These are phyloP conservation scores for Todiramphus chloris DNA, from an alignment of 2,113 vertebrate genomes.

Conservation along the genomic window DNA sequence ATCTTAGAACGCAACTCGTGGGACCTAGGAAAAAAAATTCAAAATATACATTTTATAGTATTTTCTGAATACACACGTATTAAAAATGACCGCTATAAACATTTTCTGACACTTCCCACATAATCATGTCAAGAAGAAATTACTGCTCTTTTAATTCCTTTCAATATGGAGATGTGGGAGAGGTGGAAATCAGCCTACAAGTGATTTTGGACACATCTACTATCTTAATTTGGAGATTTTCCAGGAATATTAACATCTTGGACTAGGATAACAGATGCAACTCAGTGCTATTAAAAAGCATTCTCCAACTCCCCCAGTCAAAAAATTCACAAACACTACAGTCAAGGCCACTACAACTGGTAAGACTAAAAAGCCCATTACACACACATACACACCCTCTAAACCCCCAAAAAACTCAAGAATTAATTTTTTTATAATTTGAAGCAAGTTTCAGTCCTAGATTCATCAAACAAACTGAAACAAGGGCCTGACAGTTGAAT, in stretches of 20 bases:
- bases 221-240: background rate
- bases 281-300: background rate
- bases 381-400: background rate
- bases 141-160: background rate
- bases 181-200: background rate
- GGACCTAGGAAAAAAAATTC: constrained; percentile 76
- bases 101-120: background rate
- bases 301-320: background rate
- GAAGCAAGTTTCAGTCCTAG: background rate
- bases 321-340: background rate
- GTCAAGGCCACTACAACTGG: background rate
- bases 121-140: background rate
- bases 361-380: background rate
- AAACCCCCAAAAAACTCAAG: background rate
- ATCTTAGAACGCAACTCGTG: constrained; percentile 96
- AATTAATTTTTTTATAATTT: background rate
- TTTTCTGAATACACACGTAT: background rate
- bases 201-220: background rate
- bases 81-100: background rate
- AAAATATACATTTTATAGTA: background rate
- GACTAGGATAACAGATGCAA: background rate
- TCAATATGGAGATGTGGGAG: background rate
- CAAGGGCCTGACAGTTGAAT: background rate
- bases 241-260: background rate
- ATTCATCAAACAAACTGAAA: background rate